These are phyloP conservation scores for Erythrocebus patas DNA, from an alignment of 2,113 vertebrate genomes.

Conservation along the genomic window DNA sequence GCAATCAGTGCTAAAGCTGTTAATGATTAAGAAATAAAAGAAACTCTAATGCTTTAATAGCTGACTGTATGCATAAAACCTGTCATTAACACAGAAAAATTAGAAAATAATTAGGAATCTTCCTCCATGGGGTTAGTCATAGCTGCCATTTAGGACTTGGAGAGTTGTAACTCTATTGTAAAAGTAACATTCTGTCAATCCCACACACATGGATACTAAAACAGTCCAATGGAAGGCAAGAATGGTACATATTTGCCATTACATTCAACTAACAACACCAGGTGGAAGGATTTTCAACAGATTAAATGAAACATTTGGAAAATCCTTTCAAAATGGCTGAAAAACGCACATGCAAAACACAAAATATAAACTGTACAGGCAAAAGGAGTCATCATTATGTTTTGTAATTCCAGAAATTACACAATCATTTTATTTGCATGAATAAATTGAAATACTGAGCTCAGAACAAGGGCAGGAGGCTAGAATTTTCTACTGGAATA, in stretches of 20 bases:
- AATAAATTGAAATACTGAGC: neutral
- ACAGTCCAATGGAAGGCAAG: neutral
- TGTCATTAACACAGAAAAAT: slow-evolving; percentile 59
- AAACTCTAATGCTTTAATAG: slow-evolving; percentile 76
- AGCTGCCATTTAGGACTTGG: slow-evolving; percentile 57
- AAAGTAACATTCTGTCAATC: slow-evolving; percentile 33
- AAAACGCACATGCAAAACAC: neutral
- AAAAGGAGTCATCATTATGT: neutral
- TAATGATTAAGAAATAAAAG: slow-evolving; percentile 78
- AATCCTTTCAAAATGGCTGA: neutral
- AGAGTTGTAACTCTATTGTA: slow-evolving; percentile 51
- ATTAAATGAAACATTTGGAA: slow-evolving; percentile 22
- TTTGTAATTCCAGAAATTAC: neutral
- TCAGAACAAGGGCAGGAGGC: neutral
- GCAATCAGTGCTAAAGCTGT: slow-evolving; percentile 69
- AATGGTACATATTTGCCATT: neutral
- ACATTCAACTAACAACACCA: neutral
- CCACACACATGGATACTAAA: neutral
- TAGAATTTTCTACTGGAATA: neutral
- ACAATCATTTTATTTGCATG: neutral
- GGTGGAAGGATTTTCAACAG: neutral
- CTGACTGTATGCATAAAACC: slow-evolving; percentile 52
- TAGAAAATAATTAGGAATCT: slow-evolving; percentile 60
- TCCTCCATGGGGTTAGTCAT: slow-evolving; percentile 21
- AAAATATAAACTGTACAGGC: neutral